A percentile compares a stretch with the other conserved stretches of the same genome.
phyloP scores from a whole-genome alignment of 2,888 invertebrate genomes.

The Athripsodes cinereus region DNA sequence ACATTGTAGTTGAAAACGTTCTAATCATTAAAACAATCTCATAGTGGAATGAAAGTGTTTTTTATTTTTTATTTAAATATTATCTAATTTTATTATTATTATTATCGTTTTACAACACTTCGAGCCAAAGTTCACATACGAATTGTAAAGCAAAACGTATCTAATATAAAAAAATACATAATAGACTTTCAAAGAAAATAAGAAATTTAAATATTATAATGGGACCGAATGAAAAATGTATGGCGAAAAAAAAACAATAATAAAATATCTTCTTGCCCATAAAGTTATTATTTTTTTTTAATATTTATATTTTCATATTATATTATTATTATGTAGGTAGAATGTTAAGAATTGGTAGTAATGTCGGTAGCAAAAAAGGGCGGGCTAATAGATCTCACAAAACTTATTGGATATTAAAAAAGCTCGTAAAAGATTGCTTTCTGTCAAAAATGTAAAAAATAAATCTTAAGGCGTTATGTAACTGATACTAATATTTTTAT shows the following conservation, averaged over 20 bases:
- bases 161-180: neutral
- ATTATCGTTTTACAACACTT: too few relatives aligned
- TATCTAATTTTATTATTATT: too few relatives aligned
- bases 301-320: too few relatives aligned
- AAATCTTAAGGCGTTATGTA: too few relatives aligned
- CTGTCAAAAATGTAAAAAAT: neutral
- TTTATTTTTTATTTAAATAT: too few relatives aligned
- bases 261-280: neutral
- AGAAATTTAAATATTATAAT: slow-evolving; percentile 24
- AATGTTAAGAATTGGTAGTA: slow-evolving; percentile 5
- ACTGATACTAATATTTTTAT: too few relatives aligned
- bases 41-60: too few relatives aligned
- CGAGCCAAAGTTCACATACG: neutral
- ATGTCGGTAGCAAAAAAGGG: slow-evolving; percentile 28
- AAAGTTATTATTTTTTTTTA: neutral
- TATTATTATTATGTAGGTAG: slow-evolving; percentile 15
- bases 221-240: slow-evolving; percentile 23
- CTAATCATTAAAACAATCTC: too few relatives aligned
- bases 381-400: slow-evolving; percentile 21
- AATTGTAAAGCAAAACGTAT: too few relatives aligned
- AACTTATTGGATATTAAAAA: neutral
- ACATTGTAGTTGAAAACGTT: too few relatives aligned
- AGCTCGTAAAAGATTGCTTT: neutral
- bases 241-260: slow-evolving; percentile 21
- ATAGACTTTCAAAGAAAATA: slow-evolving; percentile 8